A percentile compares a stretch with the other conserved stretches of the same genome.
Evolutionary conservation across 2,888 invertebrate species (phyloP).

Genomic region (Zygogramma bicolorata): DNA sequence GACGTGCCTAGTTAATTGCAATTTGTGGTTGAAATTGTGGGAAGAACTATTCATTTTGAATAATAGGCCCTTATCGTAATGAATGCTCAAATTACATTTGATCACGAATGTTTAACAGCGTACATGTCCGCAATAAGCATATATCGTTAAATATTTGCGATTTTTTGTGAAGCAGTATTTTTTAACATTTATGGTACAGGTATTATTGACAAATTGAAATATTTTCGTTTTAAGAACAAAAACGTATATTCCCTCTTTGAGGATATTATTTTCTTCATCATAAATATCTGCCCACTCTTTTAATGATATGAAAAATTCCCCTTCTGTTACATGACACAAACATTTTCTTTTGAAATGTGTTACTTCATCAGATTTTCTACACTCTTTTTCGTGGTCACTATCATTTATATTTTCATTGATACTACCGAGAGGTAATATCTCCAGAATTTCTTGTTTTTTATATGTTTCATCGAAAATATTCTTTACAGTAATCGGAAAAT

Average conservation of each 20-base stretch:
- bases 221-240: not conserved
- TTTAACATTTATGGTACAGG: not conserved
- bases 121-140: constrained; percentile 1
- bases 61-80: not conserved
- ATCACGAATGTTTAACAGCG: not conserved
- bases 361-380: not conserved
- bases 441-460: not conserved
- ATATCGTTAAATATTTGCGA: not conserved
- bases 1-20: not conserved
- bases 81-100: not conserved
- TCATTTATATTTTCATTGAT: not conserved
- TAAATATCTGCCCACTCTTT: constrained; percentile 3
- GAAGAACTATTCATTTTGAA: constrained; percentile 1
- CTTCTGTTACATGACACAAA: not conserved
- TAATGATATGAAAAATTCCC: not conserved
- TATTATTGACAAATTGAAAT: not conserved
- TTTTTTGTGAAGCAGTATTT: not conserved
- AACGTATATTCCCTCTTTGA: not conserved
- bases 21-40: not conserved
- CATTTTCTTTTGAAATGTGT: not conserved
- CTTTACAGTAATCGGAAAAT: not conserved
- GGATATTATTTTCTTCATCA: not conserved
- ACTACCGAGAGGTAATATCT: not conserved
- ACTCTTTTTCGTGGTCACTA: not conserved
- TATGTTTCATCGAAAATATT: not conserved